Conservation (phyloP, 2,797 vertebrate species). For the Anguilla obscura region DNA sequence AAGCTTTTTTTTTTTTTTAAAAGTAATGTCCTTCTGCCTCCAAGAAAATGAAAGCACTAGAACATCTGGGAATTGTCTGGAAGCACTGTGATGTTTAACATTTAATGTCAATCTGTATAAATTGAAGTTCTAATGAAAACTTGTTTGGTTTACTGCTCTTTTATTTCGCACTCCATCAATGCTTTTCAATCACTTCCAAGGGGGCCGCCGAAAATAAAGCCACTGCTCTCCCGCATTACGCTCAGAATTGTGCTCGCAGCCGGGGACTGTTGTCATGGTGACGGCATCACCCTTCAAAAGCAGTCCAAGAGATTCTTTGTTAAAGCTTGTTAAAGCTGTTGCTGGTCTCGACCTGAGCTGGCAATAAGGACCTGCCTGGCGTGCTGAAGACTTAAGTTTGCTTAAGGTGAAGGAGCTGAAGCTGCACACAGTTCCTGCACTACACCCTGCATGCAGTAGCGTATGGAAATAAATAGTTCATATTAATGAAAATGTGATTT, state of each 20-base stretch:
- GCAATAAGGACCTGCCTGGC: background rate
- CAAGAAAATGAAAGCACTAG: background rate
- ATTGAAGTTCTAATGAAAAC: background rate
- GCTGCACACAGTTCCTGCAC: background rate
- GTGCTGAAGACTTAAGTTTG: background rate
- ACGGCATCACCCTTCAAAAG: background rate
- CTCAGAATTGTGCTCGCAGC: background rate
- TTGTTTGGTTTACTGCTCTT: background rate
- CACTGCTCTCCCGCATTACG: background rate
- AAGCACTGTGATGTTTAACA: background rate
- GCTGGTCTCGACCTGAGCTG: background rate
- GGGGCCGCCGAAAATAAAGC: background rate
- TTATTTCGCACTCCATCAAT: background rate
- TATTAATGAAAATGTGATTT: background rate
- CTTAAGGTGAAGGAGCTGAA: background rate
- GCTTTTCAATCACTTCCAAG: background rate
- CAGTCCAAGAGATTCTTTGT: background rate
- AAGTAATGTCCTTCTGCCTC: background rate
- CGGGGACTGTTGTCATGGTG: background rate
- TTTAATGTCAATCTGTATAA: background rate
- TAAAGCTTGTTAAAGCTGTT: background rate
- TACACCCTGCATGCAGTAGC: background rate
- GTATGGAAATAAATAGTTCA: background rate
- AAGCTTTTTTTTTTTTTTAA: background rate
- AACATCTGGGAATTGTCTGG: background rate